A percentile compares a stretch with the other conserved stretches of the same genome.
Conservation (phyloP, 2,113 vertebrate genomes). For the Callionymus lyra region DNA sequence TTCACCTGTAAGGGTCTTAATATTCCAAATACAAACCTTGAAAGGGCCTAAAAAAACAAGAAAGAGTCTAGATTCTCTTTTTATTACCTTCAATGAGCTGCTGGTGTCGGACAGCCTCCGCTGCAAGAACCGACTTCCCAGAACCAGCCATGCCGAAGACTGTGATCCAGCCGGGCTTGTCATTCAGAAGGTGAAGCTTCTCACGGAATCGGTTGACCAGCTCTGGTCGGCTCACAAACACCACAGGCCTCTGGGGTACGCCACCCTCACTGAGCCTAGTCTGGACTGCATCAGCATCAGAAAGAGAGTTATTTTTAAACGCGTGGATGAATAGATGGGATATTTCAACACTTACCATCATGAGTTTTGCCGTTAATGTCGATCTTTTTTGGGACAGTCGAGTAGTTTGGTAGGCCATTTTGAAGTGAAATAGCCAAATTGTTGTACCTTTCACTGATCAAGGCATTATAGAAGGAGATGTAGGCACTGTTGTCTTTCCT, state of each 20-base stretch:
- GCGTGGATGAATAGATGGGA: neutral
- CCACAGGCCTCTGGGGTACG: constrained; percentile 88
- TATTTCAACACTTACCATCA: constrained; percentile 64
- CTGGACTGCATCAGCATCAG: constrained; percentile 66
- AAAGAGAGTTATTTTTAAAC: constrained; percentile 3
- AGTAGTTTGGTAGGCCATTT: constrained; percentile 60
- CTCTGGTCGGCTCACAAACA: constrained; percentile 81
- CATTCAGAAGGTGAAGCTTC: constrained; percentile 69
- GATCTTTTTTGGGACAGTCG: constrained; percentile 55
- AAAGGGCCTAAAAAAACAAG: no score
- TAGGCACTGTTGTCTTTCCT: constrained; percentile 81
- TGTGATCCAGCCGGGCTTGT: constrained; percentile 80
- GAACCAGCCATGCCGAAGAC: constrained; percentile 95
- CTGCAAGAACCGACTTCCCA: constrained; percentile 91
- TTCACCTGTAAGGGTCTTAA: no score
- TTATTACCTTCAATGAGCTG: constrained; percentile 74
- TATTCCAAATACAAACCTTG: no score
- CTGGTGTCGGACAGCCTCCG: constrained; percentile 83
- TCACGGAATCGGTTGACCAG: constrained; percentile 73
- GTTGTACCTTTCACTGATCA: constrained; percentile 79
- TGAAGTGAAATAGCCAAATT: constrained; percentile 82
- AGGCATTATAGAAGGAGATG: constrained; percentile 90
- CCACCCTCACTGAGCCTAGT: constrained; percentile 82
- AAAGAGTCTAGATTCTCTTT: no score
- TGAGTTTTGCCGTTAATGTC: constrained; percentile 64